phyloP scores from a whole-genome alignment of 2,797 vertebrate genomes.

The Acrossocheilus wenchowensis region DNA sequence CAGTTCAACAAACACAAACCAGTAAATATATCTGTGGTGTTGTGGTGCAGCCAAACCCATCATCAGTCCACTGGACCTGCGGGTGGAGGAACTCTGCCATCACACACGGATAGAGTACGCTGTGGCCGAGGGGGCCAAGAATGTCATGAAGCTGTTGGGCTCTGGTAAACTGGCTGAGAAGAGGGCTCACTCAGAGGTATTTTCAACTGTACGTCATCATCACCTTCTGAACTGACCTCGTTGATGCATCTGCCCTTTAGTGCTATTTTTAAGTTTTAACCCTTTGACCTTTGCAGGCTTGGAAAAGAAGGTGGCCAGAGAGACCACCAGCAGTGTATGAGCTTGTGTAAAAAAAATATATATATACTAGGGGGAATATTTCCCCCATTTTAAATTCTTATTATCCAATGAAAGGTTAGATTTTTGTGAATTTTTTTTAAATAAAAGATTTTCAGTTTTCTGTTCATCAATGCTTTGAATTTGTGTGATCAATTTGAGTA shows the following conservation, averaged over 20 bases:
- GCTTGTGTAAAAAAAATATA: not conserved
- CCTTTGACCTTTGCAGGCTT: not conserved
- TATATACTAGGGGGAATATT: no score
- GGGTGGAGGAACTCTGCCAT: constrained; percentile 88
- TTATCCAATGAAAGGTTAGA: no score
- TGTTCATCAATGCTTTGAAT: not conserved
- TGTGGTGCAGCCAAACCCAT: constrained; percentile 77
- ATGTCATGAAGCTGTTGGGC: constrained; percentile 88
- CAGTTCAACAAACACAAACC: not conserved
- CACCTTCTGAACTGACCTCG: not conserved
- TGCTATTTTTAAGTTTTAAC: not conserved
- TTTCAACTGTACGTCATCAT: not conserved
- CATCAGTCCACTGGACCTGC: constrained; percentile 88
- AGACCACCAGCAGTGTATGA: not conserved
- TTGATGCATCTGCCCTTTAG: not conserved
- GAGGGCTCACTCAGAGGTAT: constrained; percentile 86
- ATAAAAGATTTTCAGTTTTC: not conserved
- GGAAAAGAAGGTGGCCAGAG: not conserved
- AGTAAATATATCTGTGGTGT: constrained; percentile 8
- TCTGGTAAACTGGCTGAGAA: constrained; percentile 86
- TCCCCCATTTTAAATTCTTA: no score
- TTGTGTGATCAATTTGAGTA: not conserved
- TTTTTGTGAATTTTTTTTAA: no score
- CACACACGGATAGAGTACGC: constrained; percentile 90
- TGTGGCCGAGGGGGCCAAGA: constrained; percentile 89